Evolutionary conservation across 2,113 vertebrate species (phyloP).

Genomic region (Nerophis ophidion): DNA sequence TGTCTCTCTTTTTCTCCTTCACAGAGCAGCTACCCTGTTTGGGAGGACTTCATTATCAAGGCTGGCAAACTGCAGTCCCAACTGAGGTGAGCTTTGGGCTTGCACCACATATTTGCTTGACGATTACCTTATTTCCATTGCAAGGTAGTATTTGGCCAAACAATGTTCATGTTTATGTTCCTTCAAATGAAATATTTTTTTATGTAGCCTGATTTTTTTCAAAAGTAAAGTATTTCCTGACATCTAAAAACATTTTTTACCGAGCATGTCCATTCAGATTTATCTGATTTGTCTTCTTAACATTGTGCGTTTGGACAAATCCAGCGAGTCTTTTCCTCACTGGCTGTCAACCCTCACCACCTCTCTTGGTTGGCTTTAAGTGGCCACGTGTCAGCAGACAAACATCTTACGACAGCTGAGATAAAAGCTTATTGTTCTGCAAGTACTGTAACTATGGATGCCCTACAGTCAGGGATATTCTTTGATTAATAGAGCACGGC

Average conservation of each 20-base stretch:
- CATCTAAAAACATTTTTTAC: slow-evolving; percentile 12
- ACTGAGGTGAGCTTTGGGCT: slow-evolving; percentile 67
- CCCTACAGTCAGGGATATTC: slow-evolving; percentile 45
- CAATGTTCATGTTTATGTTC: not conserved
- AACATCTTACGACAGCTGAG: slow-evolving; percentile 48
- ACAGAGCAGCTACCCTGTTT: slow-evolving; percentile 78
- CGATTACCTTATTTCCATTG: not conserved
- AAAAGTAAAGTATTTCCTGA: slow-evolving; percentile 18
- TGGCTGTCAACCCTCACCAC: slow-evolving; percentile 32
- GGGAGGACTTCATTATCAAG: slow-evolving; percentile 81
- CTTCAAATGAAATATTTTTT: not conserved
- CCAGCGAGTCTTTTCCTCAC: slow-evolving; percentile 25
- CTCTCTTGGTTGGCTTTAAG: slow-evolving; percentile 54
- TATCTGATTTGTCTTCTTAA: slow-evolving; percentile 33
- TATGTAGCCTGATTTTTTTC: not conserved
- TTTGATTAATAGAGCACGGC: slow-evolving; percentile 52
- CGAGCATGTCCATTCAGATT: slow-evolving; percentile 16
- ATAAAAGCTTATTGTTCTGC: slow-evolving; percentile 56
- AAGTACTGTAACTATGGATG: slow-evolving; percentile 42
- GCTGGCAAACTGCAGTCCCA: slow-evolving; percentile 79
- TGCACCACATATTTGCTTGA: not conserved
- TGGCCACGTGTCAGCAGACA: slow-evolving; percentile 56
- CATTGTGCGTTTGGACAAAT: slow-evolving; percentile 35
- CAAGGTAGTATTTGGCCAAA: not conserved
- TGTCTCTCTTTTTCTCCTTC: slow-evolving; percentile 2